Conservation (phyloP, 1,140 invertebrate species). For the Aphidius gifuensis region DNA sequence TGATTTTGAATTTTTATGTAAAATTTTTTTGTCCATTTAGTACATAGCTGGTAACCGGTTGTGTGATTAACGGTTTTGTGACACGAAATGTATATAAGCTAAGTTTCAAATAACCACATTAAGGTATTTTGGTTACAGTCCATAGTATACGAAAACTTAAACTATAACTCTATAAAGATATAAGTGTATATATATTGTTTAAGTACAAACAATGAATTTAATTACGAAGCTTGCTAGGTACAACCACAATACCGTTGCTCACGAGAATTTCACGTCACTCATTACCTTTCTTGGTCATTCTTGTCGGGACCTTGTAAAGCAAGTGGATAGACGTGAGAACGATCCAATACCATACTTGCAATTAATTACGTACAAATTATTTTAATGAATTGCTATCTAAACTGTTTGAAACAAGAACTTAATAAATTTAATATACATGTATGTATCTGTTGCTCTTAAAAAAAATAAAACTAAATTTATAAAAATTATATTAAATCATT, state of each 20-base stretch:
- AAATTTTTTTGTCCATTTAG: conserved; percentile 3
- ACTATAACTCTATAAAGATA: no score
- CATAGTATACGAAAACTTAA: conserved; percentile 16
- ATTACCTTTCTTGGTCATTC: conserved; percentile 14
- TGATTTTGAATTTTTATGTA: conserved; percentile 9
- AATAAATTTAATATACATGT: no score
- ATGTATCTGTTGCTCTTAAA: no score
- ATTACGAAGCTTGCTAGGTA: conserved; percentile 47
- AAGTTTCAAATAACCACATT: conserved; percentile 6
- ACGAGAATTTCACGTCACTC: conserved; percentile 29
- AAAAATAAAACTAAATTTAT: no score
- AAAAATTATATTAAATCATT: no score
- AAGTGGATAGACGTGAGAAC: no score
- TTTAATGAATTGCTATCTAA: no score
- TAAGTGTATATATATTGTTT: conserved; percentile 33
- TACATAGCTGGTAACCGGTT: background rate
- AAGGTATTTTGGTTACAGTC: conserved; percentile 24
- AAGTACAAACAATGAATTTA: conserved; percentile 47
- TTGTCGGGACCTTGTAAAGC: no score
- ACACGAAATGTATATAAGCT: conserved; percentile 30
- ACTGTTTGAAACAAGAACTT: no score
- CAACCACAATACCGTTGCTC: conserved; percentile 42
- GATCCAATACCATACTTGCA: no score
- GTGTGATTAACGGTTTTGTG: conserved; percentile 34
- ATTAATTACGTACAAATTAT: no score